These are phyloP conservation scores for Anhinga rufa DNA, from an alignment of 2,113 vertebrate genomes.

Conservation along the genomic window DNA sequence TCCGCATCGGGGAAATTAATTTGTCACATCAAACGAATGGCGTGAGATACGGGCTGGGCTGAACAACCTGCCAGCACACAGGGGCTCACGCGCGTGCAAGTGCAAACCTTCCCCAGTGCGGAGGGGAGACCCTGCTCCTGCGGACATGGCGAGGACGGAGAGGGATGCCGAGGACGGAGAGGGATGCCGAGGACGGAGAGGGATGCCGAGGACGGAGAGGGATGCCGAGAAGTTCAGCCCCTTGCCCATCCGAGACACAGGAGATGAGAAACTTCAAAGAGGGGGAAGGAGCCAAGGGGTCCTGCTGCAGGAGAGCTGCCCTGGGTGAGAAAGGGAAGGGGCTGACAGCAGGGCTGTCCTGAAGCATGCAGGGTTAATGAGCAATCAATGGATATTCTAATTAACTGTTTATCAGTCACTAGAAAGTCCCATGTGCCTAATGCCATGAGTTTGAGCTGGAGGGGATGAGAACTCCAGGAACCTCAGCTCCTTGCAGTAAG, in stretches of 20 bases:
- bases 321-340: accelerated
- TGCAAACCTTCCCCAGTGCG: accelerated
- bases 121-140: background rate
- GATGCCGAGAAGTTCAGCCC: accelerated
- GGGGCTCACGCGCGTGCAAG: accelerated
- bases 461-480: background rate
- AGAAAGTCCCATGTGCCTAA: background rate
- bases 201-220: no score
- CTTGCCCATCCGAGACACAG: background rate
- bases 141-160: accelerated
- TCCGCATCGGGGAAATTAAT: background rate
- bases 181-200: accelerated
- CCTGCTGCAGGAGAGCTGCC: background rate
- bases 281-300: background rate
- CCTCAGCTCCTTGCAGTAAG: background rate
- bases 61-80: background rate
- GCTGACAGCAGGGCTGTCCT: background rate
- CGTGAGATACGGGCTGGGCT: background rate
- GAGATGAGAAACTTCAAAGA: background rate
- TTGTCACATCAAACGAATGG: accelerated
- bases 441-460: background rate
- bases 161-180: background rate
- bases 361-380: background rate
- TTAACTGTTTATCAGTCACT: background rate
- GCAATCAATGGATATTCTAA: background rate